Evolutionary conservation across 2,888 invertebrate species (phyloP), one percentile per base, ranked within the genome.

Genomic region (Phengaris alcon): DNA sequence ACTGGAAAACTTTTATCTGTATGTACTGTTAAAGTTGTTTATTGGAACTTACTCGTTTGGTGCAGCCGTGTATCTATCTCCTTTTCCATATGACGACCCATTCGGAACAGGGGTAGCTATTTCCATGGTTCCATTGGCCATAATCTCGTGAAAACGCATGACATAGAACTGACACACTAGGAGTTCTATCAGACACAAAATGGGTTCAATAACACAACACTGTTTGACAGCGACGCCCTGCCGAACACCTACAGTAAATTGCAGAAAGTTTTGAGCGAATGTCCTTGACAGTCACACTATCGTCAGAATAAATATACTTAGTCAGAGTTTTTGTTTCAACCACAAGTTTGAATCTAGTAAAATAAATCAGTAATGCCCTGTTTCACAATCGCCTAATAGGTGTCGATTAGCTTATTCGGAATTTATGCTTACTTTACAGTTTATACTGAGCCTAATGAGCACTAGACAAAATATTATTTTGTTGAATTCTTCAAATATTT

Each of bases 51-150:
- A 93, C 93, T 91, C 93, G 79, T 93, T 93, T 69, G 93, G 93
- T 55, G 93, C 92, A 73, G 93, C 91, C 3, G 93, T 91, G 78
- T 90, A 87, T 85, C 93, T 87, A 80, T 93, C 93, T 57, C 92
- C 93, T 84, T 89, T 90, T 74, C 91, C 91, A 79, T 91, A 93
- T 1, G 90, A 87, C n/a, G 90, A 87, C 15, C 89, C 89, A 78
- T 87, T 89, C 68, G 82, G 79, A 51, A 80, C 77, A 55, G 82
- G 81, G 52, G 84, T 83, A 74, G 80, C 77, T 76, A 77, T 73
- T 75, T 84, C 82, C 46, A 82, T 79, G 75, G 83, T 84, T 79
- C 89, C 89, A 80, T 89, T 90, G 74, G 85, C 87, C 85, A 87
- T 89, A 69, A 80, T 81, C 76, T 81, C 81, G 78, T 88, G 84